Evolutionary conservation across 1,140 invertebrate species (phyloP), one percentile per base, ranked within the genome.

Genomic region (Lucilia sericata): DNA sequence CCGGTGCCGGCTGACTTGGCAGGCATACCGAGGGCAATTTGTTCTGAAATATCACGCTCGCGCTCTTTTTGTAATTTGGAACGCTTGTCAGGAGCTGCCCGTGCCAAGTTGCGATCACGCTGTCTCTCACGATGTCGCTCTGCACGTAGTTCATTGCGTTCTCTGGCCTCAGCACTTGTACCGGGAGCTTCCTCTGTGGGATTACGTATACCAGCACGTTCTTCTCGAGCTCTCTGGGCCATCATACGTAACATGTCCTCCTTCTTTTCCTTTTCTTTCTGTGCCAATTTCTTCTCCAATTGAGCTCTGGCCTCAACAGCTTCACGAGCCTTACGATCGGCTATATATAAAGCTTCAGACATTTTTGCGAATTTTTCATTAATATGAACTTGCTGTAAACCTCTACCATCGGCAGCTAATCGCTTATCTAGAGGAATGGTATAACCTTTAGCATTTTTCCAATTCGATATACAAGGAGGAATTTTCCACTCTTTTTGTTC

Each of bases 401-500:
- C 99, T 76, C 99, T 93, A 0, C 99, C 99, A 92, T 99, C 99
- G 14, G 99, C 98, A 2, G 99, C 99, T 86, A 99, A 92, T 87
- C 99, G 95, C 92, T 99, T 99, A 91, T 99, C 99, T 84, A 99
- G 92, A 0, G 99, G 99, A 88, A 99, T 99, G 0, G 99, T 99
- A 92, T 99, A 99, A 92, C 94, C 97, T 94, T 98, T 99, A 3
- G 98, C 97, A 91, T 99, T 99, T 92, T 99, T 99, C 99, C 99
- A 99, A 89, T 99, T 99, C 14, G 97, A 99, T 86, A 99, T 99
- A 89, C 99, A 99, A 0, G 99, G 99, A 19, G 99, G 99, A 87
- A 99, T 99, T 92, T 99, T 99, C 99, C 99, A 99, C 91, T 99
- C 98, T 86, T 99, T 96, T 90, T 99, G 99, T 91, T 99, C 99